Evolutionary conservation across 2,797 vertebrate species (phyloP), one percentile per base, ranked within the genome.

Genomic region (Hippopotamyrus pictus): DNA sequence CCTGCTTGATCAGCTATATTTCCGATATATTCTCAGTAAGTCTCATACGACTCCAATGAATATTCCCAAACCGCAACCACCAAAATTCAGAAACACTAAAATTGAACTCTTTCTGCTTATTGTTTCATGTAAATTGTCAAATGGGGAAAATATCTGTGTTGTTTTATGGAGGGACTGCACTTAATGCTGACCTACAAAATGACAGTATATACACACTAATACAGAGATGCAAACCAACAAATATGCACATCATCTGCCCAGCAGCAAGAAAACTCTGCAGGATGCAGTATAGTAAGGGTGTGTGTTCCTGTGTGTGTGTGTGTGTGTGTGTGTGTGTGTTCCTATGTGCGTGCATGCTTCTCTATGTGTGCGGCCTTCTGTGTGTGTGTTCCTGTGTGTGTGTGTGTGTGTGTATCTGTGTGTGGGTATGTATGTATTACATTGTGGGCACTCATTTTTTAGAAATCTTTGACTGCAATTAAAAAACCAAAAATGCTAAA

Each of bases 311-410:
- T 90, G 33, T 69, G 69, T 87, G 33, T 90, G 44, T 90, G 62
- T 76, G 57, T 14, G 50, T 3, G 11, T 14, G 51, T 48, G 46
- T 48, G 46, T 46, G 46, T 48, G 46, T 48, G 46, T 48, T 9
- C 8, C 46, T 51, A 46, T 86, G 57, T 57, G 88, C n/a, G n/a
- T n/a, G n/a, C n/a, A n/a, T n/a, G n/a, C n/a, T n/a, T n/a, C n/a
- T n/a, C n/a, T n/a, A n/a, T n/a, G n/a, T n/a, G n/a, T n/a, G n/a
- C n/a, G n/a, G n/a, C n/a, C n/a, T n/a, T n/a, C n/a, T n/a, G n/a
- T n/a, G 33, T 88, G 22, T 82, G 69, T 69, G 37, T 89, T 51
- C 87, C 17, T 83, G n/a, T 90, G 44, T 65, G 59, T 87, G 37
- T 90, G 41, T 89, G 62, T 65, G 48, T 4, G 3, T 17, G 19